phyloP scores from a whole-genome alignment of 2,113 vertebrate species.

The Spheniscus mendiculus region DNA sequence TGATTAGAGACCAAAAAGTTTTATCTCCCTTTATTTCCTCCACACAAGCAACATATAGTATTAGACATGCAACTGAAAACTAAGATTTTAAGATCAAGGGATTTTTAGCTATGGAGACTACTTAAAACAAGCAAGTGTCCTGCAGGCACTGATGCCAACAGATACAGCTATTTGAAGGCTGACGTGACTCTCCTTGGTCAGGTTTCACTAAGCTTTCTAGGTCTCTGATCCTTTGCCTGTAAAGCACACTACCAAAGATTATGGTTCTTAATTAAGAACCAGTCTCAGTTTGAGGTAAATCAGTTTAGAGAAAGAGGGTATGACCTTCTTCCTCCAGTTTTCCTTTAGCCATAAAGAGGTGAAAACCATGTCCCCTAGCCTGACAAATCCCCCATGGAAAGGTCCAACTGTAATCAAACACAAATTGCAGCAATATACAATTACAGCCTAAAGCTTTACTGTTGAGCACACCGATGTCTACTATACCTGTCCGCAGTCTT shows the following conservation, averaged over 20 bases:
- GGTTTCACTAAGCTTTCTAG: not conserved
- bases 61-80: not conserved
- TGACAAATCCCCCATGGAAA: accelerated
- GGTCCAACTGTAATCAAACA: not conserved
- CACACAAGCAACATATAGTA: not conserved
- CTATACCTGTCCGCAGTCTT: slow-evolving; percentile 89
- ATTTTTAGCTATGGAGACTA: not conserved
- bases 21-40: not conserved
- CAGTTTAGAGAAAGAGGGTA: not conserved
- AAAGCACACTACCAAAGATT: not conserved
- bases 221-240: not conserved
- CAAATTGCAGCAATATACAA: accelerated
- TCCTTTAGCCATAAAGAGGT: not conserved
- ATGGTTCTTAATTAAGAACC: not conserved
- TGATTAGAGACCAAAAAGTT: accelerated
- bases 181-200: not conserved
- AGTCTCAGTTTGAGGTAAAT: not conserved
- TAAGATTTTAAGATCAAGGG: not conserved
- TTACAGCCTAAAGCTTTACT: not conserved
- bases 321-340: not conserved
- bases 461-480: accelerated
- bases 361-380: not conserved
- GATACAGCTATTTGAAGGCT: not conserved
- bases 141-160: not conserved
- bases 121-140: not conserved